Conservation (phyloP, 92 coral and sea anemone genomes). For the Epizoanthus ramosus region DNA sequence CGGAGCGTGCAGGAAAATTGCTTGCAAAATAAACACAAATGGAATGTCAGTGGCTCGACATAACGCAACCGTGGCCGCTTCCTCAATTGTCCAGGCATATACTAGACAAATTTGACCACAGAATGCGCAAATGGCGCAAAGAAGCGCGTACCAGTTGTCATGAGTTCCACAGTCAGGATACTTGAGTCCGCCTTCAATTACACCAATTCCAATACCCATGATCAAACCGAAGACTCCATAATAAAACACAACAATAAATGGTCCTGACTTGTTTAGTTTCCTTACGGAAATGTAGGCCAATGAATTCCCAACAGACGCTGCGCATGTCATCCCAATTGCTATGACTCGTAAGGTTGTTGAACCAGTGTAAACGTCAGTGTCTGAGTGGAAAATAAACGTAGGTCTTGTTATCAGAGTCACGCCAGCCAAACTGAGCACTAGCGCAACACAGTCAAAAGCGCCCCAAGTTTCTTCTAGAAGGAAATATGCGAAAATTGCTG, state of each 20-base stretch:
- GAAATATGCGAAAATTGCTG: conserved; percentile 4
- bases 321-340: neutral
- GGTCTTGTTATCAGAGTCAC: neutral
- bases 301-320: neutral
- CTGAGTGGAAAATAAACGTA: neutral
- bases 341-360: neutral
- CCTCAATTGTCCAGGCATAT: conserved; percentile 1
- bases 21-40: neutral
- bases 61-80: conserved; percentile 5
- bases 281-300: conserved; percentile 4
- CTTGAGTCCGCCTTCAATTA: conserved; percentile 5
- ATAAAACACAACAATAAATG: neutral
- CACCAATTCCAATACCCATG: neutral
- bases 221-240: conserved; percentile 12
- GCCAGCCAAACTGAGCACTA: neutral
- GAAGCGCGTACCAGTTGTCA: conserved; percentile 6
- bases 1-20: conserved; percentile 18
- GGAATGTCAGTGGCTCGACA: conserved; percentile 15
- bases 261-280: neutral
- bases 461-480: conserved; percentile 9
- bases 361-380: neutral
- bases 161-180: conserved; percentile 10
- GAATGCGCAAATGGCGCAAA: neutral
- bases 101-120: conserved; percentile 3
- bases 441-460: neutral